Evolutionary conservation across 2,888 invertebrate species (phyloP).

Genomic region (Cylindroiulus punctatus): DNA sequence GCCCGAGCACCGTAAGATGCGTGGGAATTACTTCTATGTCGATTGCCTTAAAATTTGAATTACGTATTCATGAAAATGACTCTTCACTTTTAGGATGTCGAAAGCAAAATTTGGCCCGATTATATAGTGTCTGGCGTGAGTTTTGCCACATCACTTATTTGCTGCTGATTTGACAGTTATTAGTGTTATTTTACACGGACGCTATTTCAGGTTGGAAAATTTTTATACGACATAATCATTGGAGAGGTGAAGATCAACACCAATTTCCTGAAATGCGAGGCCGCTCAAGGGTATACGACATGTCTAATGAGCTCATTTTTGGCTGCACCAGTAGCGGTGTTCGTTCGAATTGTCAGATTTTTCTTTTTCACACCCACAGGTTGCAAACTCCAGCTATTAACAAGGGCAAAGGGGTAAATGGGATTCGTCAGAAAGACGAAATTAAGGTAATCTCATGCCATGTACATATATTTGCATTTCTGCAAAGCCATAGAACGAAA

Average conservation of each 20-base stretch:
- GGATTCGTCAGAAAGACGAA: constrained; percentile 53
- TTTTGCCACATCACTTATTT: background rate
- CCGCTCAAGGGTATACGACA: background rate
- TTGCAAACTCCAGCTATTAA: constrained; percentile 53
- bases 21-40: background rate
- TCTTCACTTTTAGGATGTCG: constrained; percentile 40
- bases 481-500: background rate
- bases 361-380: constrained; percentile 36
- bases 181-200: background rate
- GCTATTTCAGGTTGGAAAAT: constrained; percentile 75
- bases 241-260: constrained; percentile 85
- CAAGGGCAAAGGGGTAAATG: constrained; percentile 34
- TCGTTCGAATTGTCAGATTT: background rate
- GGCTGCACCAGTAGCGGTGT: background rate
- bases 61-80: background rate
- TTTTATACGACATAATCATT: constrained; percentile 86
- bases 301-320: background rate
- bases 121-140: constrained; percentile 41
- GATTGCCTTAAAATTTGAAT: background rate
- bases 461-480: background rate
- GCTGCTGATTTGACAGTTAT: background rate
- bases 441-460: constrained; percentile 53
- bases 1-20: constrained; percentile 54
- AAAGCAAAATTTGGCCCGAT: constrained; percentile 39
- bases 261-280: constrained; percentile 68